phyloP scores from a whole-genome alignment of 2,888 invertebrate species.

The Leucoptera coffeella region DNA sequence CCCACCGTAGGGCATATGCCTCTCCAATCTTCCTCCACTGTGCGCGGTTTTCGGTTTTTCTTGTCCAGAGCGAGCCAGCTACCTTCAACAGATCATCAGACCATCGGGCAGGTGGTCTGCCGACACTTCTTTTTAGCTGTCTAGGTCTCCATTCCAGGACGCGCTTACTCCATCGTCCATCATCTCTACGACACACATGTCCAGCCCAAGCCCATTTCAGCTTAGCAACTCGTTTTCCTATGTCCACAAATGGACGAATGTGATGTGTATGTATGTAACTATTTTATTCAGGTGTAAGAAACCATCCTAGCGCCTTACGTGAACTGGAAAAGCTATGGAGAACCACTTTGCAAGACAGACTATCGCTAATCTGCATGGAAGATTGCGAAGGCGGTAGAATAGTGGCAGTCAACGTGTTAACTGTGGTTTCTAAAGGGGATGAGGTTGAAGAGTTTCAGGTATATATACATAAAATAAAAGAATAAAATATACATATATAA shows the following conservation, averaged over 20 bases:
- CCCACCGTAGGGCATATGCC: no score
- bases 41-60: no score
- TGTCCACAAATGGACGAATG: no score
- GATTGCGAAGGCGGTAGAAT: conserved; percentile 14
- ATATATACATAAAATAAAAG: not conserved
- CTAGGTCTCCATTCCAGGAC: no score
- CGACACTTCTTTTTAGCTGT: no score
- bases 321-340: conserved; percentile 27
- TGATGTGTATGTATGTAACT: not conserved
- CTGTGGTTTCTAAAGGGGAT: conserved; percentile 22
- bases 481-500: no score
- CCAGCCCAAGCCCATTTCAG: not conserved
- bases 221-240: not conserved
- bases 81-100: no score
- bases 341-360: conserved; percentile 18
- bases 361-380: conserved; percentile 31
- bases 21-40: no score
- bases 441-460: conserved; percentile 33
- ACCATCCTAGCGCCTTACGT: conserved; percentile 3
- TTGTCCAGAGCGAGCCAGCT: no score
- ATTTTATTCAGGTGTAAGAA: conserved; percentile 2
- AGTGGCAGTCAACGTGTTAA: conserved; percentile 33
- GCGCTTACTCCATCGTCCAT: not conserved
- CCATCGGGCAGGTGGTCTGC: no score
- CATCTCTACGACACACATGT: no score